These are phyloP conservation scores for Colaptes auratus DNA, from an alignment of 2,113 vertebrate species.

Conservation along the genomic window DNA sequence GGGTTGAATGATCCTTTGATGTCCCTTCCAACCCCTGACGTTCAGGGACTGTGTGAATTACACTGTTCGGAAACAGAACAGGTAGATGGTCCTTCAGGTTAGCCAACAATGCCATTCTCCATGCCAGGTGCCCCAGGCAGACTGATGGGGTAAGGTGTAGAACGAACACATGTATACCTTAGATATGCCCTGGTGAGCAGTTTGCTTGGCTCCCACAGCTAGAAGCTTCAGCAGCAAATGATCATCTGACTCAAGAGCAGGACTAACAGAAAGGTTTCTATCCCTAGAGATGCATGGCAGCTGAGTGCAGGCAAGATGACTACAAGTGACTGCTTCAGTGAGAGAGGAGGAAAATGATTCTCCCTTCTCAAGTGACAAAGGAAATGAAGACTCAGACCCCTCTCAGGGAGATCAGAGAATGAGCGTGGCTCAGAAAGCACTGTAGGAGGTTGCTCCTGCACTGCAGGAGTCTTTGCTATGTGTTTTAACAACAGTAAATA, in stretches of 20 bases:
- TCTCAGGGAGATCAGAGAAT: not conserved
- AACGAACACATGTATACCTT: not conserved
- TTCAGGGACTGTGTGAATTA: not conserved
- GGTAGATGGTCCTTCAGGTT: not conserved
- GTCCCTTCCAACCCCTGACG: too few relatives aligned
- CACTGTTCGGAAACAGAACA: not conserved
- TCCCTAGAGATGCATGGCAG: not conserved
- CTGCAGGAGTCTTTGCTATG: not conserved
- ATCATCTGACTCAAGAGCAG: not conserved
- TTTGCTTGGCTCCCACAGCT: not conserved
- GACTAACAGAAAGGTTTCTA: not conserved
- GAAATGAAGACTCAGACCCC: constrained; percentile 6
- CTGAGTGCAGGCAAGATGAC: not conserved
- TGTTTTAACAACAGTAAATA: constrained; percentile 27
- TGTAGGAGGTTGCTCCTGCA: not conserved
- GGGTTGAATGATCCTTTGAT: too few relatives aligned
- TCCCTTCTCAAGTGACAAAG: constrained; percentile 2
- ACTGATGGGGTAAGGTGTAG: not conserved
- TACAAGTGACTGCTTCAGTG: not conserved
- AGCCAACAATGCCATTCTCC: not conserved
- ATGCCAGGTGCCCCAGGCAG: not conserved
- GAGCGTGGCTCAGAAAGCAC: not conserved
- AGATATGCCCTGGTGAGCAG: not conserved
- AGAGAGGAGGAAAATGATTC: not conserved
- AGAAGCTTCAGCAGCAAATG: not conserved